These are phyloP conservation scores for Cylindroiulus punctatus DNA, from an alignment of 2,888 invertebrate species.

Conservation along the genomic window DNA sequence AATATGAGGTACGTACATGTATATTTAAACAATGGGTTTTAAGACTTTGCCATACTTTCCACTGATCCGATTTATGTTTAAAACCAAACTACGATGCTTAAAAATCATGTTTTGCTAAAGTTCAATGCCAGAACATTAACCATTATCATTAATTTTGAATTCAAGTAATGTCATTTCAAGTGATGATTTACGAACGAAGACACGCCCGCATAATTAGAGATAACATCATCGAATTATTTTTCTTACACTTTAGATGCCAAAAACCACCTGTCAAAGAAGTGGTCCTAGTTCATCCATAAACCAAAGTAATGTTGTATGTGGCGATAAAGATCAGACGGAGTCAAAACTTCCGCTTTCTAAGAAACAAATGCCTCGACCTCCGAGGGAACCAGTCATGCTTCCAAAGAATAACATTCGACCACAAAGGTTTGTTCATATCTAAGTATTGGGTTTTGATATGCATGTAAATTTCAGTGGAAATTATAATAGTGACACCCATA, in stretches of 20 bases:
- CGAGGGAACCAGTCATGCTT: not conserved
- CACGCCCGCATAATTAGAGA: not conserved
- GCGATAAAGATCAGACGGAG: not conserved
- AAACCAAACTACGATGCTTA: no score
- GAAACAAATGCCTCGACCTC: conserved; percentile 18
- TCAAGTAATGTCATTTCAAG: not conserved
- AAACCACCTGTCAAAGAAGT: not conserved
- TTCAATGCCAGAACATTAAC: no score
- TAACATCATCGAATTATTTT: not conserved
- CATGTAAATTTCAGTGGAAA: no score
- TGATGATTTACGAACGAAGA: not conserved
- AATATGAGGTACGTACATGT: no score
- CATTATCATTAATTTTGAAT: no score
- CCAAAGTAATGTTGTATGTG: not conserved
- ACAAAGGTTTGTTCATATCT: not conserved
- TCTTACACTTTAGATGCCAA: not conserved
- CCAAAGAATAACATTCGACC: not conserved
- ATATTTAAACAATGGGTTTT: no score
- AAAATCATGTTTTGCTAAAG: no score
- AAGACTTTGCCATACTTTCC: no score
- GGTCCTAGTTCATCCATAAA: conserved; percentile 3
- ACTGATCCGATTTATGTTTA: no score
- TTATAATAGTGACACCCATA: no score
- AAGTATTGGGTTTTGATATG: no score
- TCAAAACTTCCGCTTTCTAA: not conserved